Percentiles rank a stretch among this genome's conserved stretches.
Evolutionary conservation across 2,113 vertebrate genomes (phyloP).

Genomic region (Tachuris rubrigastra): DNA sequence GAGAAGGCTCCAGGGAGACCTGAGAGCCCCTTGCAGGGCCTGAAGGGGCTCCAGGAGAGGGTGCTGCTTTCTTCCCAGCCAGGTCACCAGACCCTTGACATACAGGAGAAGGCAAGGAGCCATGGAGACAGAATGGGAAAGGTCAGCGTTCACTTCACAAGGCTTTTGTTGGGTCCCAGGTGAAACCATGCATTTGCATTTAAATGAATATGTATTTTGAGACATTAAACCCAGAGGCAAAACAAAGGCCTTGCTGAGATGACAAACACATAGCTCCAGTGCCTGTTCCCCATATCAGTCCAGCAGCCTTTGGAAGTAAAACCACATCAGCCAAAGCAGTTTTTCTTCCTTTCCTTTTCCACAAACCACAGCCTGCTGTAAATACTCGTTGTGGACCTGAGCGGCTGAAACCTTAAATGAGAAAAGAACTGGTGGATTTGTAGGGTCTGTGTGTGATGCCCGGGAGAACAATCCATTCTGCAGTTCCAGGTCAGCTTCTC

Average conservation of each 20-base stretch:
- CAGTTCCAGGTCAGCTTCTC: neutral
- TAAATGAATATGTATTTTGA: constrained; percentile 58
- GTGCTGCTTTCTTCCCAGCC: neutral
- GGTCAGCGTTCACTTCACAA: neutral
- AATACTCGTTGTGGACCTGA: neutral
- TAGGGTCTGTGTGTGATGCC: neutral
- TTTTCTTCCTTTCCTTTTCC: neutral
- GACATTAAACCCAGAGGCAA: neutral
- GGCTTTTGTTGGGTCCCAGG: neutral
- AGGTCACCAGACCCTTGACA: neutral
- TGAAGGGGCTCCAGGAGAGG: neutral
- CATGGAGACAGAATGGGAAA: neutral
- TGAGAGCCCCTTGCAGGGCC: neutral
- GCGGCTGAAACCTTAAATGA: neutral
- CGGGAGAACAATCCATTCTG: fast-evolving
- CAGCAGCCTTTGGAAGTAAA: neutral
- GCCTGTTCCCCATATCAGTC: neutral
- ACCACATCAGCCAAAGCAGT: neutral
- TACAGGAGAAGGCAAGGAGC: neutral
- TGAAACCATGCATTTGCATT: constrained; percentile 38
- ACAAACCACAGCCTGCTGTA: neutral
- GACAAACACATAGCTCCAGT: neutral
- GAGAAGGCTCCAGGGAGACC: neutral
- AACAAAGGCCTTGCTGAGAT: neutral
- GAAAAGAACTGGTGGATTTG: neutral